Evolutionary conservation across 2,113 vertebrate genomes (phyloP).

Genomic region (Heterocephalus glaber): DNA sequence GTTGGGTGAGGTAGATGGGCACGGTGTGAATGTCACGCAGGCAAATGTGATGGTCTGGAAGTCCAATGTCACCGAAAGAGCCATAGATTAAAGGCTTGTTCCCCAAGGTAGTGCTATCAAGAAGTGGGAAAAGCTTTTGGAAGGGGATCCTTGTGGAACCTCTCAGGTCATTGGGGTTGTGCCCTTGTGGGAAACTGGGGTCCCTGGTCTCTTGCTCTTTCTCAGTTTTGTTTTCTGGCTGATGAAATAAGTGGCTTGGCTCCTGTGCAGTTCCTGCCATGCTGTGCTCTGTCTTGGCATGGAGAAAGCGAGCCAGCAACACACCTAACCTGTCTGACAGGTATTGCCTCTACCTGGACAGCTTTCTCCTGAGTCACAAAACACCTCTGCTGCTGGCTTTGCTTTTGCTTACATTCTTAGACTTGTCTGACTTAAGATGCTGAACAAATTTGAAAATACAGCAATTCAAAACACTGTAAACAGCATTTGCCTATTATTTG

Average conservation of each 20-base stretch:
- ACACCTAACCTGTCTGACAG: constrained; percentile 1
- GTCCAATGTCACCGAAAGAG: not conserved
- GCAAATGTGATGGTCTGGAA: not conserved
- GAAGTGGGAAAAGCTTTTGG: not conserved
- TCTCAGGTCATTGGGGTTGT: not conserved
- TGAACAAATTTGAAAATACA: not conserved
- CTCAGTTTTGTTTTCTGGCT: not conserved
- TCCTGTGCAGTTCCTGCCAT: not conserved
- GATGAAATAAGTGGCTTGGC: not conserved
- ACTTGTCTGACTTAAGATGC: constrained; percentile 2
- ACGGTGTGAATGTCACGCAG: too few species aligned
- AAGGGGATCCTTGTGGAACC: not conserved
- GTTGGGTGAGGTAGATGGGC: too few species aligned
- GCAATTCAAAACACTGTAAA: not conserved
- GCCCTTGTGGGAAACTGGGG: accelerated
- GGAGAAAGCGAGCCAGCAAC: not conserved
- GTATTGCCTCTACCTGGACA: not conserved
- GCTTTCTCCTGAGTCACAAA: constrained; percentile 25
- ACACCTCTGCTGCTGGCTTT: not conserved
- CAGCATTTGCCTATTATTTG: not conserved
- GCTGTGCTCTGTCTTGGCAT: not conserved
- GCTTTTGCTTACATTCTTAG: constrained; percentile 30
- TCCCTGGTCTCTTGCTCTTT: not conserved
- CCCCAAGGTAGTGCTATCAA: too few species aligned
- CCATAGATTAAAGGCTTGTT: not conserved